A percentile compares a stretch with the other conserved stretches of the same genome.
phyloP scores from a whole-genome alignment of 1,140 invertebrate genomes.

The Nasonia giraulti region DNA sequence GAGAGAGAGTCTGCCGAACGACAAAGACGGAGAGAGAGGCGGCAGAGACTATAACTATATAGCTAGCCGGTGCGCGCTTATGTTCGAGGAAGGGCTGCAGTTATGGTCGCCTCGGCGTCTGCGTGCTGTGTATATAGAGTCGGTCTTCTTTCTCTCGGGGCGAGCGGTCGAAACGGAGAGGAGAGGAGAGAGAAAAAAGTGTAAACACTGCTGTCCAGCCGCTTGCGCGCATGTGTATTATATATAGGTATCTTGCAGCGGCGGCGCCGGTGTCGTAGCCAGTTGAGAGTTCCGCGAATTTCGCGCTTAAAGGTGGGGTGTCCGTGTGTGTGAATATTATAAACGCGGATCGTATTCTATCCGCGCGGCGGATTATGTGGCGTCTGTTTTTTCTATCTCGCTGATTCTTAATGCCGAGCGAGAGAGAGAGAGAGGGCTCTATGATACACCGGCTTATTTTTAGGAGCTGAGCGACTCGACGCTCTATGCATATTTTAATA shows the following conservation, averaged over 20 bases:
- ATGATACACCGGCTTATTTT: constrained; percentile 5
- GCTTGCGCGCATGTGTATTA: not conserved
- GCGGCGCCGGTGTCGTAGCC: no score
- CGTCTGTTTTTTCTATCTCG: not conserved
- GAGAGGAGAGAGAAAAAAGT: constrained; percentile 29
- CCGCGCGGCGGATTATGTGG: not conserved
- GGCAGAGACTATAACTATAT: no score
- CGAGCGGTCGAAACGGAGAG: constrained; percentile 2
- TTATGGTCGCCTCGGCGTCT: constrained; percentile 31
- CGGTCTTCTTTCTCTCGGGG: not conserved
- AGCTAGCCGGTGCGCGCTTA: not conserved
- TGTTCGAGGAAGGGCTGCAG: constrained; percentile 32
- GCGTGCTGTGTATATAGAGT: not conserved
- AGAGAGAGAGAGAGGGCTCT: no score
- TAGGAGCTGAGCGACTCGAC: constrained; percentile 8
- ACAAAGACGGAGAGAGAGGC: not conserved
- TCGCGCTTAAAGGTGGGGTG: not conserved
- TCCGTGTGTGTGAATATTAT: not conserved
- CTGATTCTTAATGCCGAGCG: no score
- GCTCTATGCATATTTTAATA: not conserved
- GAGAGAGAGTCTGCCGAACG: constrained; percentile 12
- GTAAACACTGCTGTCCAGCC: constrained; percentile 10
- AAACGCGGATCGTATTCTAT: not conserved
- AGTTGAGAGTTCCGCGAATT: not conserved
- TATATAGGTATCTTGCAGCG: not conserved